phyloP scores from a whole-genome alignment of 92 coral and sea anemone species.

The Palythoa caribaeorum region DNA sequence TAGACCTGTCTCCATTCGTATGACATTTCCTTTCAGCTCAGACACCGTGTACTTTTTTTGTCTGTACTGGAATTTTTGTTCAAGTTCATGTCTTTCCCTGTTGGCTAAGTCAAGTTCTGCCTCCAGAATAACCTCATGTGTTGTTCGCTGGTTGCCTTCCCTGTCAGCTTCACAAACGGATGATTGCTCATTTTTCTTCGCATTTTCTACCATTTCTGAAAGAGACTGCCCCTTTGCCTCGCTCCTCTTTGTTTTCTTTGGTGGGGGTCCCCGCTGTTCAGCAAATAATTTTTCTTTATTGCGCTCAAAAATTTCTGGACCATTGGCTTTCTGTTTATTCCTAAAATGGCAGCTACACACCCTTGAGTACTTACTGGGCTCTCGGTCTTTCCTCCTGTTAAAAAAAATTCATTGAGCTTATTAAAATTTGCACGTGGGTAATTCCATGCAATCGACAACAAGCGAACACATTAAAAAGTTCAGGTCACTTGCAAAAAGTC shows the following conservation, averaged over 20 bases:
- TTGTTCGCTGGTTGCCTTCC: not conserved
- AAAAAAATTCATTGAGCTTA: not conserved
- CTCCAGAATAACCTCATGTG: slow-evolving; percentile 47
- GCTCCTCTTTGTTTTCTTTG: not conserved
- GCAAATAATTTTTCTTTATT: not conserved
- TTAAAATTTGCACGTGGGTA: not conserved
- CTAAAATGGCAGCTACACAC: slow-evolving; percentile 2
- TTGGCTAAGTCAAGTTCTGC: slow-evolving; percentile 37
- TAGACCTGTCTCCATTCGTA: not conserved
- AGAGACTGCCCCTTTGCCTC: too few relatives aligned
- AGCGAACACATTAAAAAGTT: not conserved
- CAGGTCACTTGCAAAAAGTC: too few relatives aligned
- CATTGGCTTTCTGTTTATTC: slow-evolving; percentile 33
- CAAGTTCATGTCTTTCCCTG: slow-evolving; percentile 2
- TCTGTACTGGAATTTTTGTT: slow-evolving; percentile 17
- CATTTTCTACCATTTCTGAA: too few relatives aligned
- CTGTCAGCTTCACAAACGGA: not conserved
- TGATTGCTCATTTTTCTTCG: not conserved
- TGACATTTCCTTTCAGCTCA: slow-evolving; percentile 36
- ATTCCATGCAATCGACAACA: not conserved
- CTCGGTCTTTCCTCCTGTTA: not conserved
- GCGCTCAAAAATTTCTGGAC: not conserved
- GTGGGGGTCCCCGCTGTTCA: not conserved
- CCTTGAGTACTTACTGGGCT: not conserved
- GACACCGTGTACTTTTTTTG: slow-evolving; percentile 15